Base-by-base conservation (phyloP, 2,113 vertebrate species). In the Trinectes maculatus region DNA sequence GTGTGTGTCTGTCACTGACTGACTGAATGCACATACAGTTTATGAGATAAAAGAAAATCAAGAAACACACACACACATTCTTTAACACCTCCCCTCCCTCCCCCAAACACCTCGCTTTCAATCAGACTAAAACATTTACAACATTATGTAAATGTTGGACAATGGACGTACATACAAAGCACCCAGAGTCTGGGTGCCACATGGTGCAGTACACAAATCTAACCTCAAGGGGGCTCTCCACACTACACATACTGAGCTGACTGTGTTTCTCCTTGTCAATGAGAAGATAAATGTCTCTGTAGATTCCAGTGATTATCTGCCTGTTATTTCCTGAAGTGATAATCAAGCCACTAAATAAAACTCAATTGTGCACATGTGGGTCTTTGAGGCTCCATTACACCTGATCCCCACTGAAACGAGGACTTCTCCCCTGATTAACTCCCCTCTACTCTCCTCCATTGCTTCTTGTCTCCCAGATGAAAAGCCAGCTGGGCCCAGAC, bases 321-420 rank as follows among this genome's bases (percentile, higher is more conserved):
- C 62, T 59, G 26, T 71, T 71, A 43, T 55, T 42, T 54, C 71
- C 67, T 85, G 55, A 80, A 77, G 77, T 67, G 69, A 82, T 56
- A 79, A 82, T 79, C 26, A 74, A 74, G 36, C 49, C 75, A 58
- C 79, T 79, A 79, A 81, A 48, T 82, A 49, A 82, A 82, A 84
- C 29, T 57, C 52, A n/a, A 52, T 40, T 74, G 37, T 60, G 19
- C 19, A 77, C 76, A 84, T 40, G 61, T 59, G 79, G 62, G 68
- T 16, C 52, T 16, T 4, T 37, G 73, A 61, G 54, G 39, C 39
- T 65, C 62, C 33, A 58, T 26, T 9, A 31, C 87, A 88, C 61
- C 88, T 88, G 83, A 83, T 85, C 79, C 76, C 77, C 67, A 48
- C 65, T 60, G 34, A 57, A 63, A 57, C 25, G 12, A 49, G 73